These are phyloP conservation scores for Drosophila diplacantha DNA, from an alignment of 2,888 invertebrate species.

Conservation along the genomic window DNA sequence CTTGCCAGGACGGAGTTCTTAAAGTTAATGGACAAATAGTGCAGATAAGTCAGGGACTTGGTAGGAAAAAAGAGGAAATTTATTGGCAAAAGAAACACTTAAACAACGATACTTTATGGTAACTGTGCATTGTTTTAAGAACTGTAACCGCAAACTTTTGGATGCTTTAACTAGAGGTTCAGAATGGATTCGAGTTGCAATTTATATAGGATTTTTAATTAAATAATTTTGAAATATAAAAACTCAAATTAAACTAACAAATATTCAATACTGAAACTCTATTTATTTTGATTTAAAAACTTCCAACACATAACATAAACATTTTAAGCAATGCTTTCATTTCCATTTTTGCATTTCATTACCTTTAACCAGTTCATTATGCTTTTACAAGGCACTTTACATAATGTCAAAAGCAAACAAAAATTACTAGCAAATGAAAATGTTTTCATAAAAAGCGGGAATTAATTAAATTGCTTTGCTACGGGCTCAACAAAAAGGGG, in stretches of 20 bases:
- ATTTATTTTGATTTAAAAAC: neutral
- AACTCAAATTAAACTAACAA: neutral
- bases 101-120: neutral
- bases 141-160: too few species aligned
- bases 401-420: slow-evolving; percentile 24
- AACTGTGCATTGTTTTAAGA: neutral
- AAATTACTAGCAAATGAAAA: slow-evolving; percentile 23
- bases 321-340: neutral
- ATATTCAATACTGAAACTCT: too few species aligned
- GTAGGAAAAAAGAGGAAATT: neutral
- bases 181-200: neutral
- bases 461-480: slow-evolving; percentile 32
- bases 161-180: neutral
- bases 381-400: neutral
- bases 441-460: slow-evolving; percentile 26
- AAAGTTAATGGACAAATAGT: slow-evolving; percentile 38
- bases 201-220: too few species aligned
- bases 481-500: neutral
- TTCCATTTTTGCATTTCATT: slow-evolving; percentile 4
- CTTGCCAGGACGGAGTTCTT: slow-evolving; percentile 33
- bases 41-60: slow-evolving; percentile 9
- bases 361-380: slow-evolving; percentile 19
- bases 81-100: neutral
- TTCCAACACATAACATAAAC: too few species aligned
- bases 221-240: neutral